Evolutionary conservation across 2,888 invertebrate species (phyloP).

Genomic region (Iphiclides podalirius): DNA sequence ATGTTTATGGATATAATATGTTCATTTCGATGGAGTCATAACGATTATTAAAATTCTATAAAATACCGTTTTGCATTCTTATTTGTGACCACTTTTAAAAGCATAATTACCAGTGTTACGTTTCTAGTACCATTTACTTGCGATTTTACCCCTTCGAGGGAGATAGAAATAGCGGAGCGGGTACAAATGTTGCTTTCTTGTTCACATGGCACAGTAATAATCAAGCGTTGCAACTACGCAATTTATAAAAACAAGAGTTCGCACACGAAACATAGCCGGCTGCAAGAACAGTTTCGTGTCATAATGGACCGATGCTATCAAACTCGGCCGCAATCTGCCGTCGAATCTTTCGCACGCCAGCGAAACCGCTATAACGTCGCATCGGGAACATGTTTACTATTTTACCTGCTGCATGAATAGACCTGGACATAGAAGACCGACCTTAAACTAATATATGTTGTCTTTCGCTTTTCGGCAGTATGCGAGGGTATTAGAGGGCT

Average conservation of each 20-base stretch:
- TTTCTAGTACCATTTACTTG: too few relatives aligned
- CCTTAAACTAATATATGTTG: too few relatives aligned
- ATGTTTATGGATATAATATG: conserved; percentile 1
- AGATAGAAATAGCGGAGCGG: too few relatives aligned
- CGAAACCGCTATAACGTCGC: not conserved
- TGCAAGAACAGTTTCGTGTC: conserved; percentile 5
- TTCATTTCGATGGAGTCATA: conserved; percentile 56
- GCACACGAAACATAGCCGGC: not conserved
- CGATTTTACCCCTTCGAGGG: too few relatives aligned
- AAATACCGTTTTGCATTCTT: conserved; percentile 37
- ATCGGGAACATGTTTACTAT: not conserved
- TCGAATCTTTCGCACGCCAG: conserved; percentile 18
- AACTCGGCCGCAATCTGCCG: conserved; percentile 1
- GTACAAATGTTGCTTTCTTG: too few relatives aligned
- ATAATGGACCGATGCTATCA: conserved; percentile 21
- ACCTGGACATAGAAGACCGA: not conserved
- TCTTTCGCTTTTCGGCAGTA: too few relatives aligned
- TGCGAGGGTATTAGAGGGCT: too few relatives aligned
- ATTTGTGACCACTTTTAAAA: not conserved
- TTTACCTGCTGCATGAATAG: not conserved
- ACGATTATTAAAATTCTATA: conserved; percentile 70
- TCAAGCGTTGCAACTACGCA: too few relatives aligned
- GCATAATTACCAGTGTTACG: too few relatives aligned
- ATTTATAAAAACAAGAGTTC: conserved; percentile 12
- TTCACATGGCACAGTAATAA: too few relatives aligned